phyloP scores from a whole-genome alignment of 2,113 vertebrate genomes.

The Tricholaema leucomelas region DNA sequence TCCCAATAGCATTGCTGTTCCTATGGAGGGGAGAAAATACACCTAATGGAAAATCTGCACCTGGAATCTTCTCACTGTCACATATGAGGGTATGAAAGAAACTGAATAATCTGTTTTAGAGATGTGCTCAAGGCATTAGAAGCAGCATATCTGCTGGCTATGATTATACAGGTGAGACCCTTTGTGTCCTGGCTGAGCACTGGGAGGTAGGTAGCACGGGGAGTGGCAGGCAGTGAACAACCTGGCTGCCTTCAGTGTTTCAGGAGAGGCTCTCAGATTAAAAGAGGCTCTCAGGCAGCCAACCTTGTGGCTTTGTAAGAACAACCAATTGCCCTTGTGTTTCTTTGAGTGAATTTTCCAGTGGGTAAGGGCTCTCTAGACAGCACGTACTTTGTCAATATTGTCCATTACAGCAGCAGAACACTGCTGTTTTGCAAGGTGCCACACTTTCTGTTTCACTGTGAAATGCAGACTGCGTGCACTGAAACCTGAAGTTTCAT shows the following conservation, averaged over 20 bases:
- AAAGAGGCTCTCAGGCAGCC: not conserved
- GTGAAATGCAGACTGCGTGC: not conserved
- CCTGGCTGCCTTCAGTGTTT: not conserved
- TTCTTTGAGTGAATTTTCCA: not conserved
- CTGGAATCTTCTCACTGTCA: not conserved
- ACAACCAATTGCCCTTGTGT: not conserved
- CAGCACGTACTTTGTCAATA: not conserved
- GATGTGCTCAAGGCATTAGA: not conserved
- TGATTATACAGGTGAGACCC: not conserved
- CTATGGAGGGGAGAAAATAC: not conserved
- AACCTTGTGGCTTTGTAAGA: not conserved
- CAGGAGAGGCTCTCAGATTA: not conserved
- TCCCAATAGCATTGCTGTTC: not conserved
- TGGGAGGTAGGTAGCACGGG: rapidly evolving
- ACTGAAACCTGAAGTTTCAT: not conserved
- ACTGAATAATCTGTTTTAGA: not conserved
- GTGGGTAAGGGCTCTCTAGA: not conserved
- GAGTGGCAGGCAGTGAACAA: not conserved
- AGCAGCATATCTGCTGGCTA: not conserved
- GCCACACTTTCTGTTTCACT: rapidly evolving
- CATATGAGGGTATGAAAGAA: rapidly evolving
- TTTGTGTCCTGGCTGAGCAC: not conserved
- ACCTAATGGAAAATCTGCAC: not conserved
- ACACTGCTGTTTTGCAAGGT: not conserved
- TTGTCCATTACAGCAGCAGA: not conserved